These are phyloP conservation scores for Amazona guildingii DNA, from an alignment of 2,113 vertebrate genomes.

Conservation along the genomic window DNA sequence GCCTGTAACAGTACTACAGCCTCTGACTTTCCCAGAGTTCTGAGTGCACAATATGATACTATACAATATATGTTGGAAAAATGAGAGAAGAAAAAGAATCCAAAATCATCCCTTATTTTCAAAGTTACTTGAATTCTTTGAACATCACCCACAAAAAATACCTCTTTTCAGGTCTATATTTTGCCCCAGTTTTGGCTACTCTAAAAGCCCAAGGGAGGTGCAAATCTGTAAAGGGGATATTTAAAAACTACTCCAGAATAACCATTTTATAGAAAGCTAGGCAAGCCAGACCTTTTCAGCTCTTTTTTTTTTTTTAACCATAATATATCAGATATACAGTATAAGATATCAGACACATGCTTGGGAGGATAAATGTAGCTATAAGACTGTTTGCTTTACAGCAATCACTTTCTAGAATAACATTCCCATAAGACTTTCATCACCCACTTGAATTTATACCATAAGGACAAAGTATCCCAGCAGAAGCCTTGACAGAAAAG, in stretches of 20 bases:
- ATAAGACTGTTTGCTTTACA: not conserved
- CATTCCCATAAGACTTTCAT: not conserved
- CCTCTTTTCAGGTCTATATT: not conserved
- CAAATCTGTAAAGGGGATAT: not conserved
- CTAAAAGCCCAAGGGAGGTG: not conserved
- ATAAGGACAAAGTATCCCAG: not conserved
- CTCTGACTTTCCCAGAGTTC: accelerated
- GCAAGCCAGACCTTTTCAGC: not conserved
- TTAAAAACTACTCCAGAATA: not conserved
- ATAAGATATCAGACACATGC: not conserved
- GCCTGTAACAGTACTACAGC: not conserved
- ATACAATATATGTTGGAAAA: not conserved
- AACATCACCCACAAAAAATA: not conserved
- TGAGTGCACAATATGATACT: not conserved
- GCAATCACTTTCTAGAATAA: not conserved
- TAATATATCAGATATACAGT: not conserved
- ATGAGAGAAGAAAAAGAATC: not conserved
- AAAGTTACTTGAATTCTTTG: not conserved
- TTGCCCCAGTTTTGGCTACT: not conserved
- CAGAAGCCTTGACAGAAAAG: not conserved
- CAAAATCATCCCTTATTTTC: not conserved
- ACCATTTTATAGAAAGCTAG: not conserved
- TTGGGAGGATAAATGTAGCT: not conserved
- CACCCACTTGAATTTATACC: not conserved
- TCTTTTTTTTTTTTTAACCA: not conserved